Evolutionary conservation across 2,113 vertebrate genomes (phyloP), one percentile per base, ranked within the genome.

Genomic region (Rostratula benghalensis): DNA sequence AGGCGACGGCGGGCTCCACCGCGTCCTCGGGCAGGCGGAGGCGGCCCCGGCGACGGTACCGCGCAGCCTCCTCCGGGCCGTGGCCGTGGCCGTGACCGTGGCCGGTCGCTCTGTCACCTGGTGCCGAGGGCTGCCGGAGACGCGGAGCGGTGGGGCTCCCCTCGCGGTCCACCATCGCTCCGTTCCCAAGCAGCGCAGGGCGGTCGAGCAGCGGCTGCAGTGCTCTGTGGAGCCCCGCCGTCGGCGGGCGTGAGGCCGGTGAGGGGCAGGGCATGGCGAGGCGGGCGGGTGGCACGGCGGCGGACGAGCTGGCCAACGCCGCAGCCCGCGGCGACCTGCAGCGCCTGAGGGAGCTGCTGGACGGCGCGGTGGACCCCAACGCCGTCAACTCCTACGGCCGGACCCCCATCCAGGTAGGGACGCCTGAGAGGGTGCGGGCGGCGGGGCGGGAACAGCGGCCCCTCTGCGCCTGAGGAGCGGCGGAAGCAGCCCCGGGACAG

Each of bases 381-480:
- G 95, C 95, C 3, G 21, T 87, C 31, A 99, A 98, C 78, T 18
- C 93, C 33, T 98, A 97, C 67, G 98, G 98, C 68, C 97, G 98
- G 48, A 98, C 97, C 24, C 97, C 99, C 30, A 95, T 99, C 15
- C 99, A 99, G 99, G 99, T 99, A 98, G 37, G 64, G 50, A 89
- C 76, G 35, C 7, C 15, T 22, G 5, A 10, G 15, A 6, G 11
- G 6, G 8, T 39, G 61, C 3, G 18, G 31, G 35, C 18, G 15
- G 13, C 10, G 8, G 35, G 39, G 6, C 4, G 7, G 14, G 21
- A 31, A 6, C 20, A 23, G 46, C 7, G 10, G 53, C 7, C 24
- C 9, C 28, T 67, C 22, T 7, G 9, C 6, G 50, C 5, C 31
- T n/a, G 9, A 50, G 30, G 8, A 18, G 12, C 20, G 4, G 23